Base-by-base conservation (phyloP, 2,888 invertebrate genomes). In the Diarsia mendica region DNA sequence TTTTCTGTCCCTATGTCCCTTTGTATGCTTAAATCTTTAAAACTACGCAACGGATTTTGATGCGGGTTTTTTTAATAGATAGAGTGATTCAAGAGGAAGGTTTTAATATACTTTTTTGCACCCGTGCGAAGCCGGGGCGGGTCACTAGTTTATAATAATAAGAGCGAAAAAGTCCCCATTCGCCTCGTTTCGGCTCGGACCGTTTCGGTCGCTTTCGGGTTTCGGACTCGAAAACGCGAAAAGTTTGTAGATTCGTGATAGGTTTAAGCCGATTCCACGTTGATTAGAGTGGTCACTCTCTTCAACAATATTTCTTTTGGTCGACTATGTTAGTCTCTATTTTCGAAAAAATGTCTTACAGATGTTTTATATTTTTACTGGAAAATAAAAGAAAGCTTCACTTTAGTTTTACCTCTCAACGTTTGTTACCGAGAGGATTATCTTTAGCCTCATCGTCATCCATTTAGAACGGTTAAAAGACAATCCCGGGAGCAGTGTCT, bases 391-490 rank as follows among this genome's bases (percentile, higher is more conserved):
- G 58, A 67, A 69, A 48, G 9, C 39, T 44, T 13, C 58, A 51
- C 13, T 66, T 20, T 39, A 11, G 55, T 49, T 71, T 60, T 28
- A 66, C 33, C 44, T 68, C 18, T 74, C 20, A 70, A 3, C 49
- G 46, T 79, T 74, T 66, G 46, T 66, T 71, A 71, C 55, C 18
- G 33, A 75, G 55, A 58, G 67, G 67, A 80, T 82, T 58, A 80
- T 82, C 75, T 74, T 74, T 72, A 69, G 49, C 64, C 67, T 70
- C 72, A 72, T 70, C 60, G 60, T 76, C 72, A 81, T 65, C 70
- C 72, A 76, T 76, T 82, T 85, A 71, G 33, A 61, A 72, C 64
- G 23, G 64, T 70, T 79, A 72, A 80, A 55, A 80, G 69, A 66
- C 73, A 72, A 84, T 66, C 58, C 48, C 67, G 64, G 72, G 70